phyloP scores from a whole-genome alignment of 2,888 invertebrate genomes.

The Steinernema carpocapsae region DNA sequence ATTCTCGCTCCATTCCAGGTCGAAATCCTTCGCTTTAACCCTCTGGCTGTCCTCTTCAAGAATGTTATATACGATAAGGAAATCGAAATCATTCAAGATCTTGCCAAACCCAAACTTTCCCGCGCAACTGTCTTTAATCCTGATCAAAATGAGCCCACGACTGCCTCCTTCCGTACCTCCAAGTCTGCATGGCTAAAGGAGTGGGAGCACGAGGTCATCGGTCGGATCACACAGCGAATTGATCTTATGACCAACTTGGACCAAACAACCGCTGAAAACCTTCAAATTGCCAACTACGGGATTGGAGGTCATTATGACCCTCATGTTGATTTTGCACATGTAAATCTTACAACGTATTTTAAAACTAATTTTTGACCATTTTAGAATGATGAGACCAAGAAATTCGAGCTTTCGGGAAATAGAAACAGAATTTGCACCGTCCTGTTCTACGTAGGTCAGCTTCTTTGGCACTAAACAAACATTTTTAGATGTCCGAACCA shows the following conservation, averaged over 20 bases:
- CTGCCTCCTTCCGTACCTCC: conserved; percentile 92
- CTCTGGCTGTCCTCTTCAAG: conserved; percentile 67
- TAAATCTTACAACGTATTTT: no score
- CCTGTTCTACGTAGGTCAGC: conserved; percentile 89
- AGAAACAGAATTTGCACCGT: conserved; percentile 95
- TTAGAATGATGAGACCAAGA: conserved; percentile 71
- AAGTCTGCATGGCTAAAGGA: conserved; percentile 89
- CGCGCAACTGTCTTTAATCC: conserved; percentile 68
- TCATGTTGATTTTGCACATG: no score
- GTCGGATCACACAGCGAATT: conserved; percentile 80
- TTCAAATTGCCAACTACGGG: conserved; percentile 73
- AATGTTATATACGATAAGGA: conserved; percentile 87
- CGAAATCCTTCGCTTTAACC: conserved; percentile 66
- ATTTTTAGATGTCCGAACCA: conserved; percentile 97
- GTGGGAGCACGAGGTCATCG: conserved; percentile 80
- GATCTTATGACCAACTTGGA: conserved; percentile 85
- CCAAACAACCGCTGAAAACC: conserved; percentile 87
- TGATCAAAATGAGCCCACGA: conserved; percentile 79
- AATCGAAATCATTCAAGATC: conserved; percentile 81
- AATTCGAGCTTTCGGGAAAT: conserved; percentile 75
- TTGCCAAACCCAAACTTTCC: conserved; percentile 80
- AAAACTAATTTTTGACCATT: conserved; percentile 34
- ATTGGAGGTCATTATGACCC: no score
- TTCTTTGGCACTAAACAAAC: no score
- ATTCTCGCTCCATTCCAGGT: conserved; percentile 68